Conservation (phyloP, 2,888 invertebrate genomes). For the Drosophila atripex region DNA sequence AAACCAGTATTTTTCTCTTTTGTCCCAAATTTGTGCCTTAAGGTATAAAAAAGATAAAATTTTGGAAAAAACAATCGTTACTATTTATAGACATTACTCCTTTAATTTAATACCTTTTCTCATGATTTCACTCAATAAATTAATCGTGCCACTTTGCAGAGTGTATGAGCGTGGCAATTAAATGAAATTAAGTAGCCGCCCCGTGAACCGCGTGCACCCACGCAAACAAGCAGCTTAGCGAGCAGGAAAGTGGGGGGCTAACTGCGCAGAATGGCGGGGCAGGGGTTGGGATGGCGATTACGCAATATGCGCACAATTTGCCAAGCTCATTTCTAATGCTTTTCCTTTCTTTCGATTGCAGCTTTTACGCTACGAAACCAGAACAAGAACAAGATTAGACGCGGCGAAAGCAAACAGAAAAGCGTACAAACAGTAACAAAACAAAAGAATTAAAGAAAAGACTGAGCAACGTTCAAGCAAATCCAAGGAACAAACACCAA, state of each 20-base stretch:
- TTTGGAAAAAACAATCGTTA: background rate
- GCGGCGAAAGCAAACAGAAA: slow-evolving; percentile 39
- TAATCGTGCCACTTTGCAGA: background rate
- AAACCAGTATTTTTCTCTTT: no score
- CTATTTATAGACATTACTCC: background rate
- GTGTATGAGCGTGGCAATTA: slow-evolving; percentile 38
- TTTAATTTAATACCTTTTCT: background rate
- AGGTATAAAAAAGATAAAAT: no score
- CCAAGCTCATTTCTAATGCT: slow-evolving; percentile 41
- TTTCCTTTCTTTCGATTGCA: slow-evolving; percentile 14
- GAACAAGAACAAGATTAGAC: slow-evolving; percentile 26
- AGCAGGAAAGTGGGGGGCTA: background rate
- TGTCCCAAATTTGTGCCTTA: no score
- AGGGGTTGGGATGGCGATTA: slow-evolving; percentile 36
- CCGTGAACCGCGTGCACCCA: slow-evolving; percentile 40
- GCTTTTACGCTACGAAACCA: slow-evolving; percentile 33
- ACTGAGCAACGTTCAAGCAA: slow-evolving; percentile 63
- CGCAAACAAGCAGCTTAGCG: slow-evolving; percentile 35
- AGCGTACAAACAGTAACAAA: slow-evolving; percentile 43
- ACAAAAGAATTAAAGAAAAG: slow-evolving; percentile 63
- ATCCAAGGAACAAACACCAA: slow-evolving; percentile 48
- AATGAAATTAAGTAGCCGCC: slow-evolving; percentile 62
- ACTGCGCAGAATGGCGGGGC: background rate
- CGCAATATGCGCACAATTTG: slow-evolving; percentile 53
- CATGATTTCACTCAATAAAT: background rate